Conservation (phyloP, 1,140 invertebrate genomes). For the Vanessa tameamea region DNA sequence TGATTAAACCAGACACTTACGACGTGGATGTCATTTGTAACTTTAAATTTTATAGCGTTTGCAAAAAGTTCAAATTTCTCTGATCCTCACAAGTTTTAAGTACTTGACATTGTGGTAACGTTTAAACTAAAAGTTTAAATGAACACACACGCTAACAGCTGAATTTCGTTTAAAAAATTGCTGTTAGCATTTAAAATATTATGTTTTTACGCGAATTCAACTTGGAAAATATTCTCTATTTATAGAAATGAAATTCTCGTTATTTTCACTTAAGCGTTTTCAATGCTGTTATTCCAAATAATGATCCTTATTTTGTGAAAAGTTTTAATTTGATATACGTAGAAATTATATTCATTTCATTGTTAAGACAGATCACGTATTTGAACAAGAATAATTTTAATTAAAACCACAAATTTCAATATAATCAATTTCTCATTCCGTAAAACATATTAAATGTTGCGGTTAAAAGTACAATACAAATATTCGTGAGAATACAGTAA, state of each 20-base stretch:
- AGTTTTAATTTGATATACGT: too few relatives aligned
- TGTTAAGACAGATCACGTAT: too few relatives aligned
- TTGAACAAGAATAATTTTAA: too few relatives aligned
- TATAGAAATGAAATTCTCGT: too few relatives aligned
- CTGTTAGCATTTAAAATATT: neutral
- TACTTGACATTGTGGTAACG: conserved; percentile 18
- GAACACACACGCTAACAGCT: conserved; percentile 2
- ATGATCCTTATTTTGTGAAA: too few relatives aligned
- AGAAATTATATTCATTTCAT: too few relatives aligned
- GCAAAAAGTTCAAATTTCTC: conserved; percentile 7
- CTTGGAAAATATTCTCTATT: neutral
- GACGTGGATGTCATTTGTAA: neutral
- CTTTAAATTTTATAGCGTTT: neutral
- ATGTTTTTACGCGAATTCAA: neutral
- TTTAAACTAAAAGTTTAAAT: conserved; percentile 25
- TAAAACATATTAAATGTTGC: neutral
- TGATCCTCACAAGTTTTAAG: conserved; percentile 20
- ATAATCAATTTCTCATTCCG: too few relatives aligned
- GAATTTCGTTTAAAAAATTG: neutral
- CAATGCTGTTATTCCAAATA: neutral
- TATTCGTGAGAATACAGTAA: neutral
- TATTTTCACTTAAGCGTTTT: neutral
- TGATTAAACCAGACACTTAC: conserved; percentile 26
- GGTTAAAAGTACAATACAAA: neutral
- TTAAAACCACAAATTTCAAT: too few relatives aligned